Conservation (phyloP, 64 coral and sea anemone genomes). For the Montipora cactus region DNA sequence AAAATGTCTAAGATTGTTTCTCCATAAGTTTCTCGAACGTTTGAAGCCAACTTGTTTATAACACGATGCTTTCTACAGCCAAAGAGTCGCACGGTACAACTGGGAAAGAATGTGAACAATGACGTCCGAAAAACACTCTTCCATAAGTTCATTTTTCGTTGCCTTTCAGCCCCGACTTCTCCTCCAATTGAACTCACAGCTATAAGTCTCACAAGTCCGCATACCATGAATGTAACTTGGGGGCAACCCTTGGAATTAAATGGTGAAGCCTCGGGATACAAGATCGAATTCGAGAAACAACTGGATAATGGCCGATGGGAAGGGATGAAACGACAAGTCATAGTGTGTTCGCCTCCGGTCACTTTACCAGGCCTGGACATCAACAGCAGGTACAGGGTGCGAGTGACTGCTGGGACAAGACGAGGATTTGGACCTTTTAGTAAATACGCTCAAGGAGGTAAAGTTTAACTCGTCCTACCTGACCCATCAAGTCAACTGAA, state of each 20-base stretch:
- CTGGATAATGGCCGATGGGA: background rate
- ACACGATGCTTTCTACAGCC: too few species aligned
- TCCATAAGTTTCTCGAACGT: too few species aligned
- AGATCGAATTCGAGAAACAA: background rate
- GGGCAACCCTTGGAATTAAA: background rate
- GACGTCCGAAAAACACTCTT: too few species aligned
- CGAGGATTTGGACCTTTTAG: constrained; percentile 21
- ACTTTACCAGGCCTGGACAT: background rate
- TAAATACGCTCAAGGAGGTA: constrained; percentile 22
- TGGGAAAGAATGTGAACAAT: too few species aligned
- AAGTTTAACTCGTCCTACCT: background rate
- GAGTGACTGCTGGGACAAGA: constrained; percentile 16
- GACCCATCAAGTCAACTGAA: too few species aligned
- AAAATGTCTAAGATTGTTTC: too few species aligned
- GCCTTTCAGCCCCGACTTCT: background rate
- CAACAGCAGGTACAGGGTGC: background rate
- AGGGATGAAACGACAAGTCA: background rate
- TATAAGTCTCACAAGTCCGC: background rate
- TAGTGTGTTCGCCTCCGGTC: background rate
- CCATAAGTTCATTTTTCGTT: background rate
- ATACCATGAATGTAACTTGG: constrained; percentile 36
- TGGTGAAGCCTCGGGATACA: background rate
- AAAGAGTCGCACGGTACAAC: too few species aligned
- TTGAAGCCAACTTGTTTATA: too few species aligned
- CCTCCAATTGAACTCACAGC: constrained; percentile 1